These are phyloP conservation scores for Elysia crispata DNA, from an alignment of 2,888 invertebrate species.

Conservation along the genomic window DNA sequence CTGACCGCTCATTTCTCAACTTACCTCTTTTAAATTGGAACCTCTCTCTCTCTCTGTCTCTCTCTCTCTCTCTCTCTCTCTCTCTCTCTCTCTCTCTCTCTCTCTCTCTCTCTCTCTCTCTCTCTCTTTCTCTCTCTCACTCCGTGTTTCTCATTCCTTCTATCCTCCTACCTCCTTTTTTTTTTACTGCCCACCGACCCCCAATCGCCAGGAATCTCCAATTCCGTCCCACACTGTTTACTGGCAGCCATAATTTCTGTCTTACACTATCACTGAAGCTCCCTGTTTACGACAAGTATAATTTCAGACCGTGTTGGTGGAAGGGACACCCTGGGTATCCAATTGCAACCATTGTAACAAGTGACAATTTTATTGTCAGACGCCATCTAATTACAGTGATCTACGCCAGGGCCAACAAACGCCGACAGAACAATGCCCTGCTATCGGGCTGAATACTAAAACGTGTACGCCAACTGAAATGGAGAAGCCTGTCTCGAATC, in stretches of 20 bases:
- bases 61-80: background rate
- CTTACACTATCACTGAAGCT: background rate
- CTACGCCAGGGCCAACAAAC: background rate
- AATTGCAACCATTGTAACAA: background rate
- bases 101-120: background rate
- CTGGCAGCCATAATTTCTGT: no score
- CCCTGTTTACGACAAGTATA: no score
- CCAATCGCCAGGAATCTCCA: background rate
- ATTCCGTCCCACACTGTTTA: no score
- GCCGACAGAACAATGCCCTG: no score
- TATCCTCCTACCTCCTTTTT: slow-evolving; percentile 1
- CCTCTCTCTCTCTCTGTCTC: background rate
- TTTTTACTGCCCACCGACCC: slow-evolving; percentile 3
- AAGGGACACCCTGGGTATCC: background rate
- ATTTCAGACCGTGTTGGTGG: no score
- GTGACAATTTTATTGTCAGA: slow-evolving; percentile 30
- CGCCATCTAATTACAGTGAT: background rate
- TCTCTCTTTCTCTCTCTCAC: background rate
- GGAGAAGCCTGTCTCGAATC: no score
- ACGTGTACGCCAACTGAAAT: no score
- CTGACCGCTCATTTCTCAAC: background rate
- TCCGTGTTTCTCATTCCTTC: background rate
- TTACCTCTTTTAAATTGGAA: background rate
- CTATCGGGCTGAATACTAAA: no score
- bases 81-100: background rate